Conservation (phyloP, 53 echinoderm and acorn worm genomes). For the Holothuria leucospilota region DNA sequence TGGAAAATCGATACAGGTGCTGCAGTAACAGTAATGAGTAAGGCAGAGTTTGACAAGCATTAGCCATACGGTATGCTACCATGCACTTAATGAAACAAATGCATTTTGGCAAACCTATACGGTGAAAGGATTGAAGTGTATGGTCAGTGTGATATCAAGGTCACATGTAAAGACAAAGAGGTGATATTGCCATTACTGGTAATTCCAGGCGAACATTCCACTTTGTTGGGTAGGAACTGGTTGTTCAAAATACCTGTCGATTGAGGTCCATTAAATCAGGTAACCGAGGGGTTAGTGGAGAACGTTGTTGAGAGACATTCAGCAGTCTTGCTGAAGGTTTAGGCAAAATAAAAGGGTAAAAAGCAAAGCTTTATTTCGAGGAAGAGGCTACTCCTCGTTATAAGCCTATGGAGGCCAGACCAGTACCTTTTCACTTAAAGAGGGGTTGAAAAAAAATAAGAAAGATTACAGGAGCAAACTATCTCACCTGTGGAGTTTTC, state of each 20-base stretch:
- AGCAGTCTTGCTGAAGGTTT: background rate
- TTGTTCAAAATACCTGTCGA: background rate
- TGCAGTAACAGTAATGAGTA: conserved; percentile 43
- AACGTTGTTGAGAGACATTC: background rate
- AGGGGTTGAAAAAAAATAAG: conserved; percentile 64
- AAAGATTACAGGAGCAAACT: conserved; percentile 34
- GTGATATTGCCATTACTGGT: conserved; percentile 20
- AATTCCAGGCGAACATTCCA: conserved; percentile 18
- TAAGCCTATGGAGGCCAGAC: conserved; percentile 53
- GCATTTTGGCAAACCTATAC: no score
- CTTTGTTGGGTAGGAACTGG: conserved; percentile 35
- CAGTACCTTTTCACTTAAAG: conserved; percentile 62
- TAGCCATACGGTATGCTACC: conserved; percentile 8
- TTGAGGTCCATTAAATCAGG: conserved; percentile 24
- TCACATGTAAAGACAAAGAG: conserved; percentile 10
- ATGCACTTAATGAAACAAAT: background rate
- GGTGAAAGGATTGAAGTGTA: conserved; percentile 34
- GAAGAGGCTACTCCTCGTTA: conserved; percentile 64
- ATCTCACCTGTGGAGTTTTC: conserved; percentile 60
- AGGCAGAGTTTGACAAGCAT: conserved; percentile 24
- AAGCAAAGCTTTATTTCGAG: background rate
- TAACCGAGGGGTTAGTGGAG: background rate
- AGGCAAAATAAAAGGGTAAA: background rate
- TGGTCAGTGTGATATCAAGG: conserved; percentile 11
- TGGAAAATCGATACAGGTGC: conserved; percentile 64